Evolutionary conservation across 1,140 invertebrate species (phyloP).

Genomic region (Drepana arcuata): DNA sequence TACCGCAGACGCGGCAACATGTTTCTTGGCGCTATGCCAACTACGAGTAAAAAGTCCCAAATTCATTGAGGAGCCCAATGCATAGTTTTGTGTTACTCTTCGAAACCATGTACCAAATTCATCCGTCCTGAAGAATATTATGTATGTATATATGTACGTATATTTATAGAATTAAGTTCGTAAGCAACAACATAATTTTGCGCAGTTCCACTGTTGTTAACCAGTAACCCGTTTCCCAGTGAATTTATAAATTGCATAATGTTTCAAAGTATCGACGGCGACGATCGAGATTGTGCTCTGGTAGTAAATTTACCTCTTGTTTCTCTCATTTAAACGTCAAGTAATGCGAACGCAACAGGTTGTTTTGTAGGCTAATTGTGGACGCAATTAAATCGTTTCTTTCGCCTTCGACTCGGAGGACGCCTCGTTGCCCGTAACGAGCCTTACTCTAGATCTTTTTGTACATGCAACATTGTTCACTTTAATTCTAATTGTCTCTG

Average conservation of each 20-base stretch:
- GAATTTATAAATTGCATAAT: no score
- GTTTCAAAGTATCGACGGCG: no score
- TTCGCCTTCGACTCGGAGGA: slow-evolving; percentile 27
- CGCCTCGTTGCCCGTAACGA: slow-evolving; percentile 29
- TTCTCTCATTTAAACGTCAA: slow-evolving; percentile 20
- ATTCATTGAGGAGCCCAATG: slow-evolving; percentile 24
- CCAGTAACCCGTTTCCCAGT: no score
- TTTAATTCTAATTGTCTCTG: slow-evolving; percentile 28
- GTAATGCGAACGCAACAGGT: slow-evolving; percentile 37
- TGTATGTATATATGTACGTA: no score
- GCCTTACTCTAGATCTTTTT: slow-evolving; percentile 25
- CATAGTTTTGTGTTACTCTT: slow-evolving; percentile 12
- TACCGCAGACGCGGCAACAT: slow-evolving; percentile 5
- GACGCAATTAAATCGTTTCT: slow-evolving; percentile 41
- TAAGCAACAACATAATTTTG: no score
- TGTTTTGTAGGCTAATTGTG: slow-evolving; percentile 45
- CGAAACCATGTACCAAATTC: slow-evolving; percentile 16
- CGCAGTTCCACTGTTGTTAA: no score
- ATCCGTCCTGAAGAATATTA: no score
- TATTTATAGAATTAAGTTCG: no score
- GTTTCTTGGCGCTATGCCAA: slow-evolving; percentile 20
- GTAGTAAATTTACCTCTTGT: slow-evolving; percentile 8
- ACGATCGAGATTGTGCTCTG: no score
- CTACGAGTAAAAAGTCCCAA: slow-evolving; percentile 22
- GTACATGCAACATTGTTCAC: slow-evolving; percentile 24